Evolutionary conservation across 2,797 vertebrate genomes (phyloP), one percentile per base, ranked within the genome.

Genomic region (Clamator glandarius): DNA sequence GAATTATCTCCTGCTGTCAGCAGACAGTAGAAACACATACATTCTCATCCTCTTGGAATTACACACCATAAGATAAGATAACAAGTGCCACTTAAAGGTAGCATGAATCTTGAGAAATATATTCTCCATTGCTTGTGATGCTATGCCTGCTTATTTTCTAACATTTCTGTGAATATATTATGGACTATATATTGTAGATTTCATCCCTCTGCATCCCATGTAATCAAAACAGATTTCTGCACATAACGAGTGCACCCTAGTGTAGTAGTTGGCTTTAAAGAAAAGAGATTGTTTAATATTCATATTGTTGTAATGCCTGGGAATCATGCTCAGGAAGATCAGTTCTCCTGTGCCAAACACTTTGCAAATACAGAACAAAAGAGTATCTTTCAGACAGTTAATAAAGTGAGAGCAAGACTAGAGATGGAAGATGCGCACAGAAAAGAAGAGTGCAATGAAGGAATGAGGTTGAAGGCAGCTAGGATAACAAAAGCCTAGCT

Each of bases 1-100:
- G 89, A 95, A 90, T 92, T 93, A 95, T 93, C 89, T 94, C 93
- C 87, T 86, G 59, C 92, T 94, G 91, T 93, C 89, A 90, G 87
- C 74, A 86, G 76, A 87, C 36, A 63, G 82, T 73, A 80, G 59
- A 55, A 84, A 95, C 83, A 87, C 72, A 91, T 76, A 87, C 25
- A 73, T 92, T 91, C 59, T 88, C 67, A 41, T 87, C 33, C 50
- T 84, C 51, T 48, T 92, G 95, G 79, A 91, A 89, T 86, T 92
- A 59, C 31, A 52, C 0, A 7, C 55, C 18, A 0, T 26, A 52
- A 74, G 66, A 66, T 81, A 86, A 88, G 68, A 75, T 91, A 92
- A 69, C 8, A 62, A 92, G 25, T 67, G 51, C 36, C 42, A 51
- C 52, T 92, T 76, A 73, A 78, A 78, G 24, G 67, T 59, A 74